Percentiles rank a stretch among this genome's conserved stretches.
phyloP scores from a whole-genome alignment of 2,113 vertebrate species.

The Kryptolebias marmoratus region DNA sequence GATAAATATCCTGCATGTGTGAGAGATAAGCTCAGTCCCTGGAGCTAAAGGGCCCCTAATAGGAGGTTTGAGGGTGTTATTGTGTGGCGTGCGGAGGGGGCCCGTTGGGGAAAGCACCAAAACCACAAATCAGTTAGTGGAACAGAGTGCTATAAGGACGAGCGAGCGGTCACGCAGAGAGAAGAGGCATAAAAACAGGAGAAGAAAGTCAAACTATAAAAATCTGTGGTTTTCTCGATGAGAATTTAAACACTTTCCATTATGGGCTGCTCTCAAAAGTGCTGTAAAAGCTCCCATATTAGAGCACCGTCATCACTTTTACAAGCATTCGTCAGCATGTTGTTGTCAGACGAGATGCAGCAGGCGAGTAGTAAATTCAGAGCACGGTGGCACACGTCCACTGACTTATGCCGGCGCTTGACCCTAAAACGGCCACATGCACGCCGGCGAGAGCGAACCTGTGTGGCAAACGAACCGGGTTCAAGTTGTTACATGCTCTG shows the following conservation, averaged over 20 bases:
- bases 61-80: conserved; percentile 59
- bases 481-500: conserved; percentile 49
- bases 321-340: conserved; percentile 56
- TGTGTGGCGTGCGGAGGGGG: conserved; percentile 47
- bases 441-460: conserved; percentile 32
- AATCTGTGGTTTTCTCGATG: conserved; percentile 52
- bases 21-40: conserved; percentile 22
- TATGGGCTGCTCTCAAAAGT: conserved; percentile 41
- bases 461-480: conserved; percentile 10
- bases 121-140: conserved; percentile 63
- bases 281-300: conserved; percentile 62
- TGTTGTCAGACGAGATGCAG: conserved; percentile 53
- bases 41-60: conserved; percentile 44
- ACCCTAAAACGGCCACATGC: not conserved
- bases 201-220: conserved; percentile 56
- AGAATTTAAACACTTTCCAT: conserved; percentile 65
- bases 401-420: conserved; percentile 55
- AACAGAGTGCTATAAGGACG: conserved; percentile 35
- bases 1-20: conserved; percentile 55
- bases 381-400: conserved; percentile 35
- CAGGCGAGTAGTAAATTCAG: conserved; percentile 47
- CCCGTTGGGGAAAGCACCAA: conserved; percentile 51
- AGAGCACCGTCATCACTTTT: conserved; percentile 58
- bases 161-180: conserved; percentile 50
- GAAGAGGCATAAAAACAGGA: conserved; percentile 58